phyloP scores from a whole-genome alignment of 2,888 invertebrate genomes.

The Deroplatys truncata region DNA sequence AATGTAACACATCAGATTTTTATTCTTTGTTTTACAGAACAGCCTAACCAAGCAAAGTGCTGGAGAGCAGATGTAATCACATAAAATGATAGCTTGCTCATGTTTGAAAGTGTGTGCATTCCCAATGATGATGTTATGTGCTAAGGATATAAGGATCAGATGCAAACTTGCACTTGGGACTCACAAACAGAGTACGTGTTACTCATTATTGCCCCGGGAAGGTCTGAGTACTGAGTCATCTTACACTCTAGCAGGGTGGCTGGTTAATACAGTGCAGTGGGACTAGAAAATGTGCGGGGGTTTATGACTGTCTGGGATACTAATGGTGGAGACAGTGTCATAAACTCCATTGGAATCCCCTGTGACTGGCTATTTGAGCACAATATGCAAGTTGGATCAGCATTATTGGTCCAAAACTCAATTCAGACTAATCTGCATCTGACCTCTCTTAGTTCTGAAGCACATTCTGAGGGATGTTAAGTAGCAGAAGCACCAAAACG shows the following conservation, averaged over 20 bases:
- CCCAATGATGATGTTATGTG: neutral
- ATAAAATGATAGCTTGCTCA: too few species aligned
- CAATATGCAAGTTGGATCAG: constrained; percentile 64
- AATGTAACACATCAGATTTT: too few species aligned
- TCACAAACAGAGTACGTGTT: constrained; percentile 58
- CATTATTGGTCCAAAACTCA: constrained; percentile 59
- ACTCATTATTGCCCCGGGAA: constrained; percentile 66
- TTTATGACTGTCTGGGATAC: constrained; percentile 46
- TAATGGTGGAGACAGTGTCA: constrained; percentile 48
- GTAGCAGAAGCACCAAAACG: too few species aligned
- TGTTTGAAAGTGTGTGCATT: neutral
- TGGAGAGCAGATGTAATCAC: too few species aligned
- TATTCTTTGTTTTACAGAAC: too few species aligned
- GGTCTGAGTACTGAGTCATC: constrained; percentile 69
- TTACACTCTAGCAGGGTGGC: constrained; percentile 68
- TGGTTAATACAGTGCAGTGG: constrained; percentile 59
- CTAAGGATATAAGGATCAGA: constrained; percentile 48
- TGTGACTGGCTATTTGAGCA: constrained; percentile 69
- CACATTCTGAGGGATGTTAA: constrained; percentile 19
- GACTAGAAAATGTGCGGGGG: constrained; percentile 67
- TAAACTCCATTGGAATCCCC: constrained; percentile 62
- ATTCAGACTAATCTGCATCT: constrained; percentile 82
- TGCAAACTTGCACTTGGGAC: constrained; percentile 74
- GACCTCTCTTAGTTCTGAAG: constrained; percentile 45
- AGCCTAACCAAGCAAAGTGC: too few species aligned